phyloP scores from a whole-genome alignment of 2,888 invertebrate genomes.

The Leptarthrus brevirostris region DNA sequence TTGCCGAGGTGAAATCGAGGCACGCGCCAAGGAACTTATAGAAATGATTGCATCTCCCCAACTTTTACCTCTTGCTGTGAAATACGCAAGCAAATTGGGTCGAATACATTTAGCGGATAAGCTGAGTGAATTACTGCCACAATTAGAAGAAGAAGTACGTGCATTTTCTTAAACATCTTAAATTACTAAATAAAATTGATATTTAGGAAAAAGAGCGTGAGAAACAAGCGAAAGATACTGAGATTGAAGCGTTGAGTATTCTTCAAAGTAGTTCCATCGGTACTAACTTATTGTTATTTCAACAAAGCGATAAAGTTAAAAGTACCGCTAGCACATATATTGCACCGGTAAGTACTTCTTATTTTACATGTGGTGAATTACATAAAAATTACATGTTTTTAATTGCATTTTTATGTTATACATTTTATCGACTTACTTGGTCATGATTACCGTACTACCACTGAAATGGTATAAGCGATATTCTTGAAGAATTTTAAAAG shows the following conservation, averaged over 20 bases:
- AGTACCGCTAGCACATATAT: constrained; percentile 51
- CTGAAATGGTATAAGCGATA: too few relatives aligned
- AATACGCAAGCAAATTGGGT: constrained; percentile 85
- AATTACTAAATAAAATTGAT: neutral
- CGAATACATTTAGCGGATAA: constrained; percentile 83
- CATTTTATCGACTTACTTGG: too few relatives aligned
- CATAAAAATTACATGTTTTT: too few relatives aligned
- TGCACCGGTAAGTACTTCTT: constrained; percentile 55
- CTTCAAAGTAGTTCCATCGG: constrained; percentile 57
- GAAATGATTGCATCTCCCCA: constrained; percentile 82
- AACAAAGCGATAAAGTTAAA: constrained; percentile 55
- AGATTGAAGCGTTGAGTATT: constrained; percentile 58
- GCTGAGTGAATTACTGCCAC: constrained; percentile 72
- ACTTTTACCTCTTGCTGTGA: constrained; percentile 84
- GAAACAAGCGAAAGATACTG: constrained; percentile 59
- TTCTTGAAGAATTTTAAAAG: too few relatives aligned
- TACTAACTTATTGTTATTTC: constrained; percentile 54
- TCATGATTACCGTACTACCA: too few relatives aligned
- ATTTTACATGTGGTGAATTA: too few relatives aligned
- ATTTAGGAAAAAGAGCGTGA: constrained; percentile 59
- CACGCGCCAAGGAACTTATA: constrained; percentile 87
- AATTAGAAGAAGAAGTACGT: constrained; percentile 62
- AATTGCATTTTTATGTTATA: too few relatives aligned
- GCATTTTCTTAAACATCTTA: neutral
- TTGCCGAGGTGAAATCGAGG: constrained; percentile 85